Evolutionary conservation across 2,797 vertebrate species (phyloP).

Genomic region (Epinephelus coioides): DNA sequence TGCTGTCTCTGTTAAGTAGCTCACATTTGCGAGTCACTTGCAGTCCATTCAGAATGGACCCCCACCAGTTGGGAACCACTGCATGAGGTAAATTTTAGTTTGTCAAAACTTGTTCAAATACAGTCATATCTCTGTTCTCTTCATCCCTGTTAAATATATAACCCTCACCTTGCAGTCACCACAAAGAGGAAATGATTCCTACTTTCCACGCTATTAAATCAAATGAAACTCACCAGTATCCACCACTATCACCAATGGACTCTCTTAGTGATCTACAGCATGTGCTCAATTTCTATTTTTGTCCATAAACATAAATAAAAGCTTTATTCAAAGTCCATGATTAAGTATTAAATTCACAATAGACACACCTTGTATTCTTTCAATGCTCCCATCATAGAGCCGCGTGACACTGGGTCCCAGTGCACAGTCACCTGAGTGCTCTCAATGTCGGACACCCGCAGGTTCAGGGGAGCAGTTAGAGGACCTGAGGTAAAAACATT

Average conservation of each 20-base stretch:
- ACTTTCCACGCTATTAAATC: background rate
- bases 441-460: constrained; percentile 93
- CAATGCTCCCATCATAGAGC: constrained; percentile 93
- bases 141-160: no score
- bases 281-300: background rate
- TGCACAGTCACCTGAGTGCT: constrained; percentile 91
- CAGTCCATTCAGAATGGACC: no score
- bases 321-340: background rate
- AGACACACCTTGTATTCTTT: constrained; percentile 95
- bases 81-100: no score
- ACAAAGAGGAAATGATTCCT: background rate
- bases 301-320: background rate
- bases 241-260: background rate
- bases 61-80: no score
- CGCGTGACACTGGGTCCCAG: constrained; percentile 92
- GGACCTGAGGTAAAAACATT: constrained; percentile 87
- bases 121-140: no score
- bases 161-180: no score
- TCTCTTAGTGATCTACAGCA: background rate
- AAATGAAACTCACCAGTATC: constrained; percentile 11
- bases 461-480: constrained; percentile 90
- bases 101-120: no score
- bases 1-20: no score
- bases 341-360: background rate
- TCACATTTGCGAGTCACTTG: no score